These are phyloP conservation scores for Autographa pulchrina DNA, from an alignment of 2,888 invertebrate species.

Conservation along the genomic window DNA sequence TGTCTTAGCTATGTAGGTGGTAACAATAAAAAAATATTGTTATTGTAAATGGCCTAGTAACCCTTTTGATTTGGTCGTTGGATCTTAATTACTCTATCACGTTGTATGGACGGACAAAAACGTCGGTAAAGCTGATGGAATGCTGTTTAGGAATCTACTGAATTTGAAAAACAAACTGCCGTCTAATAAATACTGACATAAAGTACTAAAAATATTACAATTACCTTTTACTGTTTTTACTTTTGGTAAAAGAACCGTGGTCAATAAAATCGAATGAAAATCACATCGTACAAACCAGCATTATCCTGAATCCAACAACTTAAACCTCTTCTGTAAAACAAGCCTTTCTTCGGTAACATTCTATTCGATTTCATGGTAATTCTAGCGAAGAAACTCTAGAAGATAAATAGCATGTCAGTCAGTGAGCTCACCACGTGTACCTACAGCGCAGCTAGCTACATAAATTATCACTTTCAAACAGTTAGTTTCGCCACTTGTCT, in stretches of 20 bases:
- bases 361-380: conserved; percentile 2
- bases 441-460: neutral
- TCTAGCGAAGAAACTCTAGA: neutral
- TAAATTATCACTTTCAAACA: conserved; percentile 7
- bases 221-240: too few species aligned
- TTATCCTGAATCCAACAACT: too few species aligned
- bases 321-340: neutral
- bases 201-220: too few species aligned
- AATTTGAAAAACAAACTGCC: neutral
- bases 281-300: too few species aligned
- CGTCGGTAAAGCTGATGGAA: too few species aligned
- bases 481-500: conserved; percentile 6
- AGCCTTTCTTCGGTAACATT: neutral
- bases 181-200: neutral
- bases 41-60: neutral
- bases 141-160: neutral
- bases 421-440: neutral
- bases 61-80: conserved; percentile 2
- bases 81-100: neutral
- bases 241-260: too few species aligned
- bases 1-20: conserved; percentile 5
- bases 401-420: conserved; percentile 3
- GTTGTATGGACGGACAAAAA: neutral
- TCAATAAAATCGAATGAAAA: too few species aligned
- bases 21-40: neutral